Evolutionary conservation across 2,113 vertebrate species (phyloP).

Genomic region (Lagenorhynchus albirostris): DNA sequence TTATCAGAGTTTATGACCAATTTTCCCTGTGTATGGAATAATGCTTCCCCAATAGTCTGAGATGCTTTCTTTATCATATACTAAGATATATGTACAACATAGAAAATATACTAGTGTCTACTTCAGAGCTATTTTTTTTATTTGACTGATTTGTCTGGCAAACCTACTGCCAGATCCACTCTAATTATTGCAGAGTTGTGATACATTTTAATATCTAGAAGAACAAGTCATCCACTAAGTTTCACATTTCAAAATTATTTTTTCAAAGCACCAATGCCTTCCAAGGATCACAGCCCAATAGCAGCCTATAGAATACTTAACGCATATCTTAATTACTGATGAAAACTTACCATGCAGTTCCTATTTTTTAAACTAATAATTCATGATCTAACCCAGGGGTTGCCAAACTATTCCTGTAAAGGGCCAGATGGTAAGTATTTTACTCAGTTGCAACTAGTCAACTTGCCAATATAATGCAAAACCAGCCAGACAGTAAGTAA

Average conservation of each 20-base stretch:
- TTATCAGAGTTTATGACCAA: neutral
- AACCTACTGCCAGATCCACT: neutral
- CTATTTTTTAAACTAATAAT: slow-evolving; percentile 11
- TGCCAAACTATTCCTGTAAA: neutral
- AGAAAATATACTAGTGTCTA: neutral
- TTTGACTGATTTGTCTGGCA: neutral
- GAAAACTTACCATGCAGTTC: neutral
- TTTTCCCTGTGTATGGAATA: neutral
- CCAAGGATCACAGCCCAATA: neutral
- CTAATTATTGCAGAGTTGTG: neutral
- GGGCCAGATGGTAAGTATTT: neutral
- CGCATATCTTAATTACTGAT: neutral
- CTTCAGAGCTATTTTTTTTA: neutral
- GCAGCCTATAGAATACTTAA: neutral
- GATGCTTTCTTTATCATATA: neutral
- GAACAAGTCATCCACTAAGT: neutral
- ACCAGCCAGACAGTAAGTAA: neutral
- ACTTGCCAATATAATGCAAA: neutral
- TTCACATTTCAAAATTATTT: slow-evolving; percentile 38
- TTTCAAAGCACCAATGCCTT: slow-evolving; percentile 12
- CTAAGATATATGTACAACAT: neutral
- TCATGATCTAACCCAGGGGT: neutral
- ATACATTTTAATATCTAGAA: slow-evolving; percentile 9
- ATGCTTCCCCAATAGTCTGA: neutral
- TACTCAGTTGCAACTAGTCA: neutral